Evolutionary conservation across 2,113 vertebrate species (phyloP).

Genomic region (Trichomycterus rosablanca): DNA sequence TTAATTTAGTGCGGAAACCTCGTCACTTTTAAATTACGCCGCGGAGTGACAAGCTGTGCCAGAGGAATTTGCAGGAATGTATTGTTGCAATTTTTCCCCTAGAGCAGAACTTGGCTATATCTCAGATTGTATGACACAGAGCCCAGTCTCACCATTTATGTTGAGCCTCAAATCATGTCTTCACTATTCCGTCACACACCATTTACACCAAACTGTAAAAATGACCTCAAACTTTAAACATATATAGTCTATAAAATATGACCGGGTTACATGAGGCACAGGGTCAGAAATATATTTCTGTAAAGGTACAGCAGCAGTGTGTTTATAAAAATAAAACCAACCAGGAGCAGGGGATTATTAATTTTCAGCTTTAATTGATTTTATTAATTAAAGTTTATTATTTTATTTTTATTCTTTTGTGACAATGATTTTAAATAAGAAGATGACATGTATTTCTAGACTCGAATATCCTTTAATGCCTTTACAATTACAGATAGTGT

Average conservation of each 20-base stretch:
- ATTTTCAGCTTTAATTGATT: too few relatives aligned
- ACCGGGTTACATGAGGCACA: too few relatives aligned
- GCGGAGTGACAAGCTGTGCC: slow-evolving; percentile 26
- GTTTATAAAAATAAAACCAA: too few relatives aligned
- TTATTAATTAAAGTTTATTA: too few relatives aligned
- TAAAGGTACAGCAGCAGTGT: too few relatives aligned
- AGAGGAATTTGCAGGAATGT: slow-evolving; percentile 29
- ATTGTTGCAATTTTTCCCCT: slow-evolving; percentile 36
- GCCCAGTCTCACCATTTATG: not conserved
- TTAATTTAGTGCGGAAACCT: slow-evolving; percentile 42
- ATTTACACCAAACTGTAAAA: slow-evolving; percentile 26
- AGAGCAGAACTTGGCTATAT: slow-evolving; percentile 25
- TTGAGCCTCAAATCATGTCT: slow-evolving; percentile 26
- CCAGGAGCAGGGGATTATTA: not conserved
- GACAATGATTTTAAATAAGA: too few relatives aligned
- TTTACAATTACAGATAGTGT: too few relatives aligned
- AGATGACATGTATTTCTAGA: too few relatives aligned
- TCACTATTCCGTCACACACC: slow-evolving; percentile 35
- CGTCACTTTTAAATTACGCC: slow-evolving; percentile 40
- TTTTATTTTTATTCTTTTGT: too few relatives aligned
- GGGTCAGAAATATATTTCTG: too few relatives aligned
- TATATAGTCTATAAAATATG: not conserved
- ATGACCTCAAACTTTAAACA: slow-evolving; percentile 21
- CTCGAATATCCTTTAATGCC: too few relatives aligned
- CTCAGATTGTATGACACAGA: slow-evolving; percentile 11